Evolutionary conservation across 2,888 invertebrate genomes (phyloP).

Genomic region (Lymantria dispar): DNA sequence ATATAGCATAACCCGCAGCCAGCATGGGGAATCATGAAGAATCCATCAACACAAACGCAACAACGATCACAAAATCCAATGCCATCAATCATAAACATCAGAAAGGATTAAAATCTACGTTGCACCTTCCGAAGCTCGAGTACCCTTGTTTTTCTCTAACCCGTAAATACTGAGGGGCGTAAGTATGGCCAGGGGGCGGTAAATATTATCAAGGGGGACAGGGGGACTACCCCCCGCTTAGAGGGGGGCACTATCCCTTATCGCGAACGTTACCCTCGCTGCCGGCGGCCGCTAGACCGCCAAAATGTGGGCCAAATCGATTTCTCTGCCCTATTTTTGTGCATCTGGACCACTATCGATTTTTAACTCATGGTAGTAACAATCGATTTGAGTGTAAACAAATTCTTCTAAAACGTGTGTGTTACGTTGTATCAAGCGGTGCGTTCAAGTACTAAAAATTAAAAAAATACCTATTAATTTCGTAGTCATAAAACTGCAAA

Average conservation of each 20-base stretch:
- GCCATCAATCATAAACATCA: slow-evolving; percentile 82
- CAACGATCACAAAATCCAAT: slow-evolving; percentile 73
- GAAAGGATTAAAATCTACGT: slow-evolving; percentile 83
- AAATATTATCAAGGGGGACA: slow-evolving; percentile 78
- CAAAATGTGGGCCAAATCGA: slow-evolving; percentile 82
- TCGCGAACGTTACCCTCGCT: slow-evolving; percentile 81
- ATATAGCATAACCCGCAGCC: slow-evolving; percentile 20
- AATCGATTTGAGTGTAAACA: slow-evolving; percentile 34
- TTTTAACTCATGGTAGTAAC: slow-evolving; percentile 38
- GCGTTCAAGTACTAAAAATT: slow-evolving; percentile 12
- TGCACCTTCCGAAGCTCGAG: slow-evolving; percentile 81
- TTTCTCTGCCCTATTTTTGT: slow-evolving; percentile 80
- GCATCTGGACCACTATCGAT: slow-evolving; percentile 81
- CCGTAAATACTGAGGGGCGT: slow-evolving; percentile 83
- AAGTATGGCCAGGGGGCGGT: slow-evolving; percentile 82
- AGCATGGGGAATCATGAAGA: slow-evolving; percentile 67
- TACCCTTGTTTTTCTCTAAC: slow-evolving; percentile 83
- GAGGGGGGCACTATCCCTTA: slow-evolving; percentile 81
- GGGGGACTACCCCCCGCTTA: slow-evolving; percentile 57
- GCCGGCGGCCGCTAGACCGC: slow-evolving; percentile 73
- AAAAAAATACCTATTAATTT: slow-evolving; percentile 28
- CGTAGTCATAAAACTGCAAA: slow-evolving; percentile 48
- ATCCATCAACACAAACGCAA: slow-evolving; percentile 77
- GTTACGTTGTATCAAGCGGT: neutral
- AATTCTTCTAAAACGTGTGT: neutral